Percentiles rank a stretch among this genome's conserved stretches.
Evolutionary conservation across 2,888 invertebrate species (phyloP).

Genomic region (Microplitis manilae): DNA sequence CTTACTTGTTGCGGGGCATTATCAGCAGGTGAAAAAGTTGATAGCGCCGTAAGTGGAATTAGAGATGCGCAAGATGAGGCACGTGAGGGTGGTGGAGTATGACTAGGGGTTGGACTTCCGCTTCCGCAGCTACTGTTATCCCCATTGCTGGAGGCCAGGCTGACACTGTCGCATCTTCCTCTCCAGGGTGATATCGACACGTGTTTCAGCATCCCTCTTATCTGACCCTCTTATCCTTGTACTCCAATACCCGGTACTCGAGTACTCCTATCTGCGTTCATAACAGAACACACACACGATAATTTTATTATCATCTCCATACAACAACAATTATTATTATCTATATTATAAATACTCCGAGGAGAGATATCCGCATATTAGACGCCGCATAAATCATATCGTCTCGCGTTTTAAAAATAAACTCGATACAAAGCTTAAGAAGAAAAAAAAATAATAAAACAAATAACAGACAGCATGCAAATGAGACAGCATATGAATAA

Average conservation of each 20-base stretch:
- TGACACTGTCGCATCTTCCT: slow-evolving; percentile 87
- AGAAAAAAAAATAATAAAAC: background rate
- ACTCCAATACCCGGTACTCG: background rate
- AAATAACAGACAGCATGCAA: background rate
- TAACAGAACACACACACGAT: no score
- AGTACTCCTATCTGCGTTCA: background rate
- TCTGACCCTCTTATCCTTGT: background rate
- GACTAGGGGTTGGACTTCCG: slow-evolving; percentile 80
- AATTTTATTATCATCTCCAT: no score
- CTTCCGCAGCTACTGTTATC: slow-evolving; percentile 77
- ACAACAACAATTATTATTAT: background rate
- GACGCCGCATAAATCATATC: background rate
- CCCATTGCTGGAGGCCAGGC: slow-evolving; percentile 79
- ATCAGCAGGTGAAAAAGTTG: slow-evolving; percentile 68
- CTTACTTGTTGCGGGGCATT: slow-evolving; percentile 65
- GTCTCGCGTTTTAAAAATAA: background rate
- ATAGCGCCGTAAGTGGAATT: slow-evolving; percentile 66
- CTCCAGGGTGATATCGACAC: slow-evolving; percentile 91
- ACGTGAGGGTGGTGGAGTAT: slow-evolving; percentile 74
- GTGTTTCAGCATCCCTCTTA: slow-evolving; percentile 85
- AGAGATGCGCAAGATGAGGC: slow-evolving; percentile 69
- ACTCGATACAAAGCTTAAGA: background rate
- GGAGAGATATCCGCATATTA: background rate
- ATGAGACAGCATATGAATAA: background rate
- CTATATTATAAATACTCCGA: background rate